A percentile compares a stretch with the other conserved stretches of the same genome.
Conservation (phyloP, 2,888 invertebrate species). For the Exephanes ischioxanthus region DNA sequence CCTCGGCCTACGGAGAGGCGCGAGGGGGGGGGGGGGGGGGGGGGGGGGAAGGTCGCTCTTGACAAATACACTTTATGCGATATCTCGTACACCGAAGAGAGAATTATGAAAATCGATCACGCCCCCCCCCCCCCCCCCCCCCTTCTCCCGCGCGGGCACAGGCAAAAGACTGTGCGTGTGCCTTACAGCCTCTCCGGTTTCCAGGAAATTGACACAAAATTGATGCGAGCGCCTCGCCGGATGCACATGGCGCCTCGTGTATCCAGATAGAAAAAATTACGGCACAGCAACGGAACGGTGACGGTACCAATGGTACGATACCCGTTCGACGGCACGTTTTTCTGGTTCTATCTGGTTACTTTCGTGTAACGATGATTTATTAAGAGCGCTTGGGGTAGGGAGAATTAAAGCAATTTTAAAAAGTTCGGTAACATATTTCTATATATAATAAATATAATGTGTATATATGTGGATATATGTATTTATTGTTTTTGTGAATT, state of each 20-base stretch:
- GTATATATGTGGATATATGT: too few relatives aligned
- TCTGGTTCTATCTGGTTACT: background rate
- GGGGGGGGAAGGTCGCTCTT: slow-evolving; percentile 44
- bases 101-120: slow-evolving; percentile 53
- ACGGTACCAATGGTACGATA: too few relatives aligned
- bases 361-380: background rate
- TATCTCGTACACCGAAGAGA: slow-evolving; percentile 15
- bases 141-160: background rate
- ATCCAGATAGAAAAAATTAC: too few relatives aligned
- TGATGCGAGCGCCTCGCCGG: slow-evolving; percentile 11
- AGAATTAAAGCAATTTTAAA: background rate
- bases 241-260: slow-evolving; percentile 2
- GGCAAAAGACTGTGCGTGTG: background rate
- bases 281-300: too few relatives aligned
- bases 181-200: slow-evolving; percentile 12
- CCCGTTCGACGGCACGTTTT: too few relatives aligned
- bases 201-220: slow-evolving; percentile 26
- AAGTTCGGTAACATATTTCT: background rate
- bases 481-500: too few relatives aligned
- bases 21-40: slow-evolving; percentile 48
- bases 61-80: slow-evolving; percentile 39
- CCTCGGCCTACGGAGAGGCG: slow-evolving; percentile 47
- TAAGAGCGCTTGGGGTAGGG: background rate
- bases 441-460: too few relatives aligned
- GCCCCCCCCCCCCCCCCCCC: background rate